Evolutionary conservation across 37 sponge, comb jelly and placozoan species (phyloP), one percentile per base, ranked within the genome.

Genomic region (Geodia barretti): DNA sequence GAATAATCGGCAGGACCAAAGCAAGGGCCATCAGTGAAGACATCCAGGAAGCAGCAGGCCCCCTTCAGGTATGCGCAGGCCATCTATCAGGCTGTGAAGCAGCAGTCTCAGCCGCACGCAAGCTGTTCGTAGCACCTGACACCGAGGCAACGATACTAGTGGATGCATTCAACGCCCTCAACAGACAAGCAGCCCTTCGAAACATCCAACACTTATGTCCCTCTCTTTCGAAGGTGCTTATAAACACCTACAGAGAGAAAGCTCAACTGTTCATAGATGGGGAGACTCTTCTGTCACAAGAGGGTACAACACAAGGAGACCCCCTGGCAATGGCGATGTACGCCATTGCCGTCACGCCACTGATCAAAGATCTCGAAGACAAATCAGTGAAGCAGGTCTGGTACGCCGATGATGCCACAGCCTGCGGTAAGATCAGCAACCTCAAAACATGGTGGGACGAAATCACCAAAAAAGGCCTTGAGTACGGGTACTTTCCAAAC

Each of bases 301-400:
- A 83, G 62, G 89, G 83, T 9, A 74, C 75, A 30, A 86, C 87
- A 1, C 80, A 86, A 39, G 87, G 87, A 19, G 88, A 81, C 40
- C 83, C 89, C n/a, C 39, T 88, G 47, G 89, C 79, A 2, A 88
- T 88, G 81, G 37, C 85, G 21, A 83, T 89, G 76, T 89, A 79
- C 33, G 89, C 84, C 24, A 5, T 89, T 26, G 83, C 70, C 9
- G 60, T 43, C 35, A 40, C 39, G 23, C 79, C 89, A 35, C 89
- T 88, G 17, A 82, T 88, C 62, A 31, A 72, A 24, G 39, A 61
- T 29, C 79, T 75, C 17, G 47, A 61, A 32, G 43, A 72, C 26
- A 29, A 28, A 41, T 8, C 21, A 37, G 32, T 73, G 0, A 78
- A 72, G 58, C 83, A 88, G 68, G 28, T 69, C 28, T 87, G 82